These are phyloP conservation scores for Macrocentrus cingulum DNA, from an alignment of 1,140 invertebrate genomes.

Conservation along the genomic window DNA sequence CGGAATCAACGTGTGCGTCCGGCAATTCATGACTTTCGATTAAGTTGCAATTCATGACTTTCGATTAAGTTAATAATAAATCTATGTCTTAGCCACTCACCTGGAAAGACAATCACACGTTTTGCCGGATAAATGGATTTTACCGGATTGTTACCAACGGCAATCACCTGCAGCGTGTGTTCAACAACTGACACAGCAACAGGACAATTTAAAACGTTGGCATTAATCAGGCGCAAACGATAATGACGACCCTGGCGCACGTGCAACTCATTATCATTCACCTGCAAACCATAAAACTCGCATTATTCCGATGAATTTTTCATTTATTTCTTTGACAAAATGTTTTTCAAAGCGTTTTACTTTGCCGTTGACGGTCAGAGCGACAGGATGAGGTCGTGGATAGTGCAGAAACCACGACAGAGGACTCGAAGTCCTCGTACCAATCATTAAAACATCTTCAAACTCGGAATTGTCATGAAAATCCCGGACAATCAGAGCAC, in stretches of 20 bases:
- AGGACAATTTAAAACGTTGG: slow-evolving; percentile 54
- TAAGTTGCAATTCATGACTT: too few relatives aligned
- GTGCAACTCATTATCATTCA: slow-evolving; percentile 10
- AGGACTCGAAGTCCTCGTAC: slow-evolving; percentile 35
- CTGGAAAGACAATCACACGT: slow-evolving; percentile 45
- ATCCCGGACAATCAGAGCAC: slow-evolving; percentile 52
- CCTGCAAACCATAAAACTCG: slow-evolving; percentile 11
- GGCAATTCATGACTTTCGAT: too few relatives aligned
- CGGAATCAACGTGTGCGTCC: too few relatives aligned
- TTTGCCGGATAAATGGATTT: slow-evolving; percentile 49
- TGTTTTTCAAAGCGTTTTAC: slow-evolving; percentile 29
- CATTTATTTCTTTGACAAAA: not conserved
- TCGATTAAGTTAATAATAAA: slow-evolving; percentile 2
- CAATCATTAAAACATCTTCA: slow-evolving; percentile 39
- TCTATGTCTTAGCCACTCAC: slow-evolving; percentile 19
- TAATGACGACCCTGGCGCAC: slow-evolving; percentile 33
- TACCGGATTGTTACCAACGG: slow-evolving; percentile 60
- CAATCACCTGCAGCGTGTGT: slow-evolving; percentile 58
- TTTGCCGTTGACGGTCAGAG: slow-evolving; percentile 40
- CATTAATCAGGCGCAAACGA: slow-evolving; percentile 38
- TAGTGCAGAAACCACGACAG: slow-evolving; percentile 28
- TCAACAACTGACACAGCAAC: slow-evolving; percentile 58
- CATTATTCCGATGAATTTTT: not conserved
- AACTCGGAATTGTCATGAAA: slow-evolving; percentile 38
- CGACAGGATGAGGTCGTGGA: slow-evolving; percentile 21